Evolutionary conservation across 2,888 invertebrate genomes (phyloP), one percentile per base, ranked within the genome.

Genomic region (Rhodophaea formosa): DNA sequence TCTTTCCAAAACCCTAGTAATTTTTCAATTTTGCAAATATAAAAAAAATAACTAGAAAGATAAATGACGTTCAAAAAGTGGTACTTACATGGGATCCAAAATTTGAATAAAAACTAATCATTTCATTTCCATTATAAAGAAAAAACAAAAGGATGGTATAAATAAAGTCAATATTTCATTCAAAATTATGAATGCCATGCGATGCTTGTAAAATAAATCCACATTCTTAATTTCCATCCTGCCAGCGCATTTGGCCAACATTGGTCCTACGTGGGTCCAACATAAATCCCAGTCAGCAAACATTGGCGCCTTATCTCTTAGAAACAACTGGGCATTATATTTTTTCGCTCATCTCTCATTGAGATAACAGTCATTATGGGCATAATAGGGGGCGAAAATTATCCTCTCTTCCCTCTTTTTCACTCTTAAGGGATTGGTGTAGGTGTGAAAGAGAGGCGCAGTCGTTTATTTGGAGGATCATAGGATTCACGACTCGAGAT

Each of bases 341-440:
- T 62, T 62, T 64, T 62, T 53, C 47, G 30, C 54, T 53, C 57
- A 53, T 49, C 59, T 56, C 61, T 63, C 63, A 62, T 65, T 63
- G 52, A 63, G 63, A 65, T 65, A 65, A 60, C 49, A 53, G 61
- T 65, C 63, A 63, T 65, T 63, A 63, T 56, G 49, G 61, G 29
- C 46, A 56, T 65, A 62, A 63, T 65, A 63, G 59, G 61, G 53
- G 39, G 62, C 61, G 63, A 58, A 65, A 65, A 65, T 65, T 65
- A 65, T 62, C 62, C 59, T 17, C 30, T 39, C 7, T 30, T 30
- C 55, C 15, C 10, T 61, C 65, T 17, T 56, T 53, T 39, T 56
- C 42, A 29, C 49, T 30, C 56, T 7, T 16, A 30, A 15, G 6
- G 15, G 5, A 15, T 49, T 42, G 16, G 23, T n/a, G 23, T 16